Evolutionary conservation across 2,888 invertebrate species (phyloP), one percentile per base, ranked within the genome.

Genomic region (Melieria omissa): DNA sequence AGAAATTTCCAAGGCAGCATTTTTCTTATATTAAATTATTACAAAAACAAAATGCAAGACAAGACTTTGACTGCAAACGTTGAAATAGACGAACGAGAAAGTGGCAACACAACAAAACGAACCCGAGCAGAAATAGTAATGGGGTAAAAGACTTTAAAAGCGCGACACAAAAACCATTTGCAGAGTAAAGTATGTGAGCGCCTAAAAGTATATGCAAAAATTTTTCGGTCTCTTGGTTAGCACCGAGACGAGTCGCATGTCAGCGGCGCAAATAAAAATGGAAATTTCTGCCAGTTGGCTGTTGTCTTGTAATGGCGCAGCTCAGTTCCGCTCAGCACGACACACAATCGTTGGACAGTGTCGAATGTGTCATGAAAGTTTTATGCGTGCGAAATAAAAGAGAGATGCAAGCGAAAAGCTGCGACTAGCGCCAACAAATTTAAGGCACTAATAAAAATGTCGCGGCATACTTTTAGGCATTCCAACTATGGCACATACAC

Each of bases 251-350:
- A 52, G 52, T 29, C 49, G 9, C 12, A 52, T 52, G 52, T 52
- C 14, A 52, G 8, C 52, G 14, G 12, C 52, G 61, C 7, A 61
- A 1, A 61, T 61, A 63, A 63, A 63, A 63, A 45, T 63, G 62
- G 14, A 63, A 63, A 63, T 61, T 16, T 16, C 7, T 6, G 4
- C 52, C 14, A 12, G 29, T 29, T 29, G 29, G 2, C 29, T 29
- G 29, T 29, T 29, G 29, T 29, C 29, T 1, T 29, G 29, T 29
- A 29, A 29, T 29, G 29, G 29, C 29, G 29, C 29, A 29, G 14
- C 52, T 52, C 41, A 42, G 44, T 61, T 63, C 47, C 29, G 16
- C 6, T n/a, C 41, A 29, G n/a, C 41, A 12, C 12, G 44, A 12
- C 12, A 44, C 44, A 61, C 44, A 44, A 12, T 29, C 14, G 41